Evolutionary conservation across 1,140 invertebrate genomes (phyloP), one percentile per base, ranked within the genome.

Genomic region (Euschistus heros): DNA sequence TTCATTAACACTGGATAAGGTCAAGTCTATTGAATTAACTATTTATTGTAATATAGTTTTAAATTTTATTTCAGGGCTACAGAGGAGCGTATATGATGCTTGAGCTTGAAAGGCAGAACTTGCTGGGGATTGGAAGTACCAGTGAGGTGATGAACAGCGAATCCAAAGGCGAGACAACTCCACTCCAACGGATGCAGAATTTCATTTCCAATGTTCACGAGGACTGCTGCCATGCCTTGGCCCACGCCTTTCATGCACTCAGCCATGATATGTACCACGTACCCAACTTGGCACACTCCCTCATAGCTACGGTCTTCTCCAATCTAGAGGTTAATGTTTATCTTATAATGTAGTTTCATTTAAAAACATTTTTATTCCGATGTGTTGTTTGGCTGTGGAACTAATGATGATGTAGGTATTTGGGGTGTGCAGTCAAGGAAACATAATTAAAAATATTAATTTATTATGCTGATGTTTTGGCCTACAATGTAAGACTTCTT

Each of bases 241-340:
- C 87, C 27, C 84, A 85, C 61, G 83, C 86, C 54, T 89, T 89
- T 18, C 82, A 84, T 44, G 88, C 85, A 50, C 79, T 94, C 17
- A 89, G 89, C 0, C 80, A 88, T 68, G 90, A 94, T 77, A 84
- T 94, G 70, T 94, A 91, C 76, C 81, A 82, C 66, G 77, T 87
- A 63, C 75, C 82, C 30, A 85, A 84, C 61, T 75, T 91, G 33
- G 79, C 83, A 44, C 74, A 76, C 52, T 84, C 81, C 33, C 74
- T 85, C 26, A 76, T 85, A 0, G 81, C 79, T 65, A 84, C 86
- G 62, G 80, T 87, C 59, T 82, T 87, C 64, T 80, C 82, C n/a
- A 85, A 83, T 67, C 76, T 88, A 71, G 84, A 87, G 72, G 81
- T 70, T n/a, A 42, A 75, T 69, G 71, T 27, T 27, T 26, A 26